These are phyloP conservation scores for Diaperis boleti DNA, from an alignment of 2,888 invertebrate species.

Conservation along the genomic window DNA sequence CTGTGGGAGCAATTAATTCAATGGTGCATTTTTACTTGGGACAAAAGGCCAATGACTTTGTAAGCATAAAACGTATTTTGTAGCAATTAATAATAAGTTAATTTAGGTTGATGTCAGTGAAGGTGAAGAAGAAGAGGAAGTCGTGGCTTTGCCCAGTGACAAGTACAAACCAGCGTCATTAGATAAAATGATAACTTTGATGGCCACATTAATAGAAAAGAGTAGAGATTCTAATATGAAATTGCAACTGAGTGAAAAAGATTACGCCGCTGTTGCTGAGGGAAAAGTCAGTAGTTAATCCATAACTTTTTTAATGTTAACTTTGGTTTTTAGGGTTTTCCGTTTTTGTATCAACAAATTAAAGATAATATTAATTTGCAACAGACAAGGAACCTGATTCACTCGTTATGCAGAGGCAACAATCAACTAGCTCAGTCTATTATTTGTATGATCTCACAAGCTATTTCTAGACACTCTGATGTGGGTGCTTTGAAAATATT, in stretches of 20 bases:
- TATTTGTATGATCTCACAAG: conserved; percentile 90
- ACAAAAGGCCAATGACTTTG: conserved; percentile 80
- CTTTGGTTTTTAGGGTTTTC: conserved; percentile 78
- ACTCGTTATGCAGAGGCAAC: conserved; percentile 92
- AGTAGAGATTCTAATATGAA: conserved; percentile 83
- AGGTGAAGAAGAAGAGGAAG: conserved; percentile 78
- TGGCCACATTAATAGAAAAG: conserved; percentile 89
- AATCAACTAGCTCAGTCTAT: conserved; percentile 90
- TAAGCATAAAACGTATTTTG: conserved; percentile 61
- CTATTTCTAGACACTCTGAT: conserved; percentile 91
- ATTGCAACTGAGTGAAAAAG: conserved; percentile 81
- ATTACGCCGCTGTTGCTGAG: conserved; percentile 85
- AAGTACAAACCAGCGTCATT: conserved; percentile 91
- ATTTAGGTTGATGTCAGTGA: conserved; percentile 75
- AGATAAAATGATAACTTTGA: conserved; percentile 95
- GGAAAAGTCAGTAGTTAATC: conserved; percentile 76
- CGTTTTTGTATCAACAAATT: conserved; percentile 94
- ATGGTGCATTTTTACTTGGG: conserved; percentile 95
- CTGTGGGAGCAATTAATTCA: conserved; percentile 88
- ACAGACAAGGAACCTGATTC: conserved; percentile 91
- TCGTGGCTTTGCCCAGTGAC: conserved; percentile 74
- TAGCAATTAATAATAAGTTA: not conserved
- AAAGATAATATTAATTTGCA: conserved; percentile 92
- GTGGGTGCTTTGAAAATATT: conserved; percentile 67
- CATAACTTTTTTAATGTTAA: conserved; percentile 12